A percentile compares a stretch with the other conserved stretches of the same genome.
phyloP scores from a whole-genome alignment of 2,797 vertebrate genomes.

The Microhierax caerulescens region DNA sequence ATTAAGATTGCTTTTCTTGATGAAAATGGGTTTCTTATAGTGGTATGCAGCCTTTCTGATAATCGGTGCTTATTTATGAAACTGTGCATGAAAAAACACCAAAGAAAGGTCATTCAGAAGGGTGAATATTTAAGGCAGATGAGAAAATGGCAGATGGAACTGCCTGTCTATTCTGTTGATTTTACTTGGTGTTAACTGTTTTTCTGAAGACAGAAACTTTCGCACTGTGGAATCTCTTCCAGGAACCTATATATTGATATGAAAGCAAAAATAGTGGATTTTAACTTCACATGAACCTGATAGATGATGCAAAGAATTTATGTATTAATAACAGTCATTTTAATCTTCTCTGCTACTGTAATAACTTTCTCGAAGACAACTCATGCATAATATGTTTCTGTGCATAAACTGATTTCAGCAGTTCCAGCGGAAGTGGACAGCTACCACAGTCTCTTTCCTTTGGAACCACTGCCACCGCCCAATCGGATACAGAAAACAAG shows the following conservation, averaged over 20 bases:
- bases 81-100: not conserved
- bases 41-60: not conserved
- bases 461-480: conserved; percentile 93
- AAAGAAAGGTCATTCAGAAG: not conserved
- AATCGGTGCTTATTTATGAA: not conserved
- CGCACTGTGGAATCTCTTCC: not conserved
- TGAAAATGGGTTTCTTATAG: not conserved
- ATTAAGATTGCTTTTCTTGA: not conserved
- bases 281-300: not conserved
- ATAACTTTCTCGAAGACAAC: not conserved
- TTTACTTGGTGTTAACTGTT: not conserved
- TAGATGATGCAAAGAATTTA: not conserved
- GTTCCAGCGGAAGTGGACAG: conserved; percentile 97
- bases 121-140: not conserved
- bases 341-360: conserved; percentile 11
- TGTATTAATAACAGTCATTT: not conserved
- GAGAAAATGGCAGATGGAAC: not conserved
- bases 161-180: not conserved
- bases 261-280: not conserved
- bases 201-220: not conserved
- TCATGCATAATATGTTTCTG: conserved; percentile 26
- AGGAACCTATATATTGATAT: not conserved
- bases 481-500: conserved; percentile 98
- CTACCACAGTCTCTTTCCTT: conserved; percentile 97
- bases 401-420: conserved; percentile 74